phyloP scores from a whole-genome alignment of 2,888 invertebrate species.

The Lathronympha strigana region DNA sequence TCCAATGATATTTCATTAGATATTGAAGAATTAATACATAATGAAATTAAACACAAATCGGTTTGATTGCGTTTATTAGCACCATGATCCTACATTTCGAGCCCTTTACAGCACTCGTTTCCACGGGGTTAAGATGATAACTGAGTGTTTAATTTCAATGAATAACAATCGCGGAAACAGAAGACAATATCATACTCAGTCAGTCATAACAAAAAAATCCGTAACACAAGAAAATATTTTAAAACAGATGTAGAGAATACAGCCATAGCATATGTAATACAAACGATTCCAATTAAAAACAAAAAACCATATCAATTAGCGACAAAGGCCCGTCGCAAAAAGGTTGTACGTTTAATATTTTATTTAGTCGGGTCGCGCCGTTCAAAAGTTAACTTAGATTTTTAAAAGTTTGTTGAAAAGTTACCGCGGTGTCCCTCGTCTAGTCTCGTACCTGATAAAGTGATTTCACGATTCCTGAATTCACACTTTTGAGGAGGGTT shows the following conservation, averaged over 20 bases:
- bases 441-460: conserved; percentile 78
- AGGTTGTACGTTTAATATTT: conserved; percentile 69
- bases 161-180: too few species aligned
- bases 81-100: too few species aligned
- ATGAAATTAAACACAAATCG: too few species aligned
- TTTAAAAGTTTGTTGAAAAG: conserved; percentile 79
- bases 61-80: too few species aligned
- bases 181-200: too few species aligned
- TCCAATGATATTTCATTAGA: neutral
- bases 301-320: conserved; percentile 76
- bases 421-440: conserved; percentile 70
- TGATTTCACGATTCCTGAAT: conserved; percentile 80
- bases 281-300: conserved; percentile 61
- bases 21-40: too few species aligned
- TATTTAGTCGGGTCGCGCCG: conserved; percentile 65
- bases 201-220: neutral
- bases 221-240: neutral
- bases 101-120: too few species aligned
- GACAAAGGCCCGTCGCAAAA: conserved; percentile 57
- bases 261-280: conserved; percentile 41
- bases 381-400: conserved; percentile 78
- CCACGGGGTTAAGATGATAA: too few species aligned
- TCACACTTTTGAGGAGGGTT: conserved; percentile 80
- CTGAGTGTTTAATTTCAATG: too few species aligned
- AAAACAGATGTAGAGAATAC: neutral